A percentile compares a stretch with the other conserved stretches of the same genome.
These are phyloP conservation scores for Rhabdornis inornatus DNA, from an alignment of 2,113 vertebrate species.

Conservation along the genomic window DNA sequence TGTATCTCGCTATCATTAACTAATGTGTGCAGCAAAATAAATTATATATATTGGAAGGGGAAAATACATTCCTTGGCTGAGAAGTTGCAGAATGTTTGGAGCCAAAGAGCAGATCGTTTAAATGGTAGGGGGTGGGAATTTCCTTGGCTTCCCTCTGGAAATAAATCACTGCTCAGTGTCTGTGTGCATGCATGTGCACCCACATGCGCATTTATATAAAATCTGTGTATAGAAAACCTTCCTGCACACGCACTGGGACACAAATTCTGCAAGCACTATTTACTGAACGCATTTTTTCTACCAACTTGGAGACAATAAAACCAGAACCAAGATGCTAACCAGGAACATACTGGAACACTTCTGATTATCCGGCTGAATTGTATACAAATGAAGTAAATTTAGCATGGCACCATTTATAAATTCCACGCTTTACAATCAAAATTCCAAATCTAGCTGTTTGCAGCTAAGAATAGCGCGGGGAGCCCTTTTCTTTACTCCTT, in stretches of 20 bases:
- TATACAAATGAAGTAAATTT: slow-evolving; percentile 61
- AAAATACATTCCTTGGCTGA: slow-evolving; percentile 48
- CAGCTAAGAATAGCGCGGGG: slow-evolving; percentile 66
- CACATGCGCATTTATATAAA: not conserved
- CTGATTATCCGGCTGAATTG: slow-evolving; percentile 12
- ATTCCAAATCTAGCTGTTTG: slow-evolving; percentile 58
- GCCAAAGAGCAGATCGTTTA: slow-evolving; percentile 21
- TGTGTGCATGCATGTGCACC: not conserved
- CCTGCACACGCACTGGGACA: not conserved
- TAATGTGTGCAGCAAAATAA: slow-evolving; percentile 31
- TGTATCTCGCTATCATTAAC: slow-evolving; percentile 19
- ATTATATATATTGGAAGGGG: slow-evolving; percentile 21
- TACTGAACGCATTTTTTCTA: slow-evolving; percentile 21
- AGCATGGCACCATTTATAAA: slow-evolving; percentile 61
- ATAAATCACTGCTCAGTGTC: slow-evolving; percentile 35
- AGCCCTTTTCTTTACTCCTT: slow-evolving; percentile 46
- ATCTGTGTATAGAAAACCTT: not conserved
- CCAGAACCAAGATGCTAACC: slow-evolving; percentile 34
- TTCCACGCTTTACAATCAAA: slow-evolving; percentile 58
- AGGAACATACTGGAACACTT: not conserved
- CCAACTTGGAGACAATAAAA: slow-evolving; percentile 49
- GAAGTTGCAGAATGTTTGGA: slow-evolving; percentile 9
- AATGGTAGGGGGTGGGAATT: slow-evolving; percentile 50
- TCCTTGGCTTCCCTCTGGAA: slow-evolving; percentile 46
- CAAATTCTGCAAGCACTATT: slow-evolving; percentile 29